A percentile compares a stretch with the other conserved stretches of the same genome.
phyloP scores from a whole-genome alignment of 2,888 invertebrate genomes.

The Dicyrtoma fusca region DNA sequence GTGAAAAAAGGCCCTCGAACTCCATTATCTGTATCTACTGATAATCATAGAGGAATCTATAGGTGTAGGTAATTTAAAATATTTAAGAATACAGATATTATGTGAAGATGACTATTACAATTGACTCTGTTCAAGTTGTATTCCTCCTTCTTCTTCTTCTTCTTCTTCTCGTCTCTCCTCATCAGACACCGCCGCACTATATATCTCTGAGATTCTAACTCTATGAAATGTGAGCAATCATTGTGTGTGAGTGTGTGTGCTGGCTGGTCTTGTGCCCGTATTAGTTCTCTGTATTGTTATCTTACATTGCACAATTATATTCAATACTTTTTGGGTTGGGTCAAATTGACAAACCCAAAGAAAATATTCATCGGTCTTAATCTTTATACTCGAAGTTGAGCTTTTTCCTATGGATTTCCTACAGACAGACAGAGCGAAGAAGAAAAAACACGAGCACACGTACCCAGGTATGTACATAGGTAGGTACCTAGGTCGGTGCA shows the following conservation, averaged over 20 bases:
- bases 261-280: conserved; percentile 27
- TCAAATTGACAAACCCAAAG: conserved; percentile 34
- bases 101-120: too few relatives aligned
- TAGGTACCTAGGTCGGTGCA: too few relatives aligned
- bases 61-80: too few relatives aligned
- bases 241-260: background rate
- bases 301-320: conserved; percentile 33
- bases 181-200: background rate
- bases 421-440: background rate
- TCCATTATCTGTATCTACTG: too few relatives aligned
- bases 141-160: background rate
- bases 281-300: conserved; percentile 33
- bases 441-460: background rate
- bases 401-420: too few relatives aligned
- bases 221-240: conserved; percentile 7
- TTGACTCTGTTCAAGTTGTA: too few relatives aligned
- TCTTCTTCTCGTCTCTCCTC: background rate
- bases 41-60: background rate
- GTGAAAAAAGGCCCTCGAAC: too few relatives aligned
- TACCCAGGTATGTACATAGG: background rate
- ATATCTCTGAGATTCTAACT: background rate
- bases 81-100: too few relatives aligned
- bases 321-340: conserved; percentile 31
- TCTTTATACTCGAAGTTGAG: conserved; percentile 16
- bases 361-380: conserved; percentile 25